Conservation (phyloP, 1,140 invertebrate genomes). For the Metopolophium dirhodum region DNA sequence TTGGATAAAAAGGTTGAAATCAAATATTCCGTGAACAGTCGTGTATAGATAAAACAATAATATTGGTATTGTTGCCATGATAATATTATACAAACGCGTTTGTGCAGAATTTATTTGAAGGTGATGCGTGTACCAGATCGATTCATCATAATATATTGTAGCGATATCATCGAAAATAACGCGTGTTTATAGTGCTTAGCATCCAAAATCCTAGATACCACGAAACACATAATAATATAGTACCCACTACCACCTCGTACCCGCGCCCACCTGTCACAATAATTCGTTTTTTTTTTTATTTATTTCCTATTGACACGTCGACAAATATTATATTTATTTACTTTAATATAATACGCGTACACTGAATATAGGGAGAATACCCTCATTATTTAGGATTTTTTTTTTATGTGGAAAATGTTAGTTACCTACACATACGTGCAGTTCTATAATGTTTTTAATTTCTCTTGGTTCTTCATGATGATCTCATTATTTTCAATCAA, state of each 20-base stretch:
- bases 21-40: background rate
- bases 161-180: background rate
- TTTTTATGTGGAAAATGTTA: background rate
- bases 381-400: too few relatives aligned
- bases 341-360: background rate
- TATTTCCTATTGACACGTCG: background rate
- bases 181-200: background rate
- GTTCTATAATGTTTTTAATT: too few relatives aligned
- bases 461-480: too few relatives aligned
- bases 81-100: background rate
- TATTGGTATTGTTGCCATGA: background rate
- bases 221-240: background rate
- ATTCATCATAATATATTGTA: background rate
- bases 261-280: background rate
- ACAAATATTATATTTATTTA: background rate
- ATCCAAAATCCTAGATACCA: background rate
- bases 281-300: background rate
- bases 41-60: background rate
- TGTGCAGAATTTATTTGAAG: constrained; percentile 17
- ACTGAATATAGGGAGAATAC: background rate
- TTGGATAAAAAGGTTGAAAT: constrained; percentile 6
- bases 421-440: too few relatives aligned
- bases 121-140: background rate
- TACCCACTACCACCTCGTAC: background rate
- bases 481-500: too few relatives aligned